A percentile compares a stretch with the other conserved stretches of the same genome.
phyloP scores from a whole-genome alignment of 2,797 vertebrate genomes.

The Crocodylus rhombifer region DNA sequence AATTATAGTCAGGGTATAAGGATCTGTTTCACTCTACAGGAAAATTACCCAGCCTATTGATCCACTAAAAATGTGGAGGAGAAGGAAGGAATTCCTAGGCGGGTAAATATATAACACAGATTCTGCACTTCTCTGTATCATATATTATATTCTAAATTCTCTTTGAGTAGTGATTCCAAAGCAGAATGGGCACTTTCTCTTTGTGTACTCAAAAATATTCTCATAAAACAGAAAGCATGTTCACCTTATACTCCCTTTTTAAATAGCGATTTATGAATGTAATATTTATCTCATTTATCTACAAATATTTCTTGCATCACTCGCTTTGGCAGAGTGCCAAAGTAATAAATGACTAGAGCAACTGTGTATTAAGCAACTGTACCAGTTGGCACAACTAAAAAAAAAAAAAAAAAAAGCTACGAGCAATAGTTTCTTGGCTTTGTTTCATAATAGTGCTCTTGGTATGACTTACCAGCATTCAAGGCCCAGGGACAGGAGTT shows the following conservation, averaged over 20 bases:
- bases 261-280: background rate
- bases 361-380: background rate
- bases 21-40: background rate
- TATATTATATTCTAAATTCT: background rate
- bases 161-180: background rate
- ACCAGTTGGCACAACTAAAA: background rate
- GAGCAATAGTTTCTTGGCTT: background rate
- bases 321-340: background rate
- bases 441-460: background rate
- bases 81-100: background rate
- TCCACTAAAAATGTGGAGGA: background rate
- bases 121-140: background rate
- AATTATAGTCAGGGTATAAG: background rate
- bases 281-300: background rate
- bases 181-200: too few species aligned
- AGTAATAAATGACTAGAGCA: background rate
- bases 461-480: background rate
- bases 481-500: too few species aligned
- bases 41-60: background rate
- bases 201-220: too few species aligned
- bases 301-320: background rate
- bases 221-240: background rate
- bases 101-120: background rate
- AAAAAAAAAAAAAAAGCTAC: background rate
- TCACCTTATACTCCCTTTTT: background rate